Evolutionary conservation across 1,140 invertebrate genomes (phyloP).

Genomic region (Stenopsyche tienmushanensis): DNA sequence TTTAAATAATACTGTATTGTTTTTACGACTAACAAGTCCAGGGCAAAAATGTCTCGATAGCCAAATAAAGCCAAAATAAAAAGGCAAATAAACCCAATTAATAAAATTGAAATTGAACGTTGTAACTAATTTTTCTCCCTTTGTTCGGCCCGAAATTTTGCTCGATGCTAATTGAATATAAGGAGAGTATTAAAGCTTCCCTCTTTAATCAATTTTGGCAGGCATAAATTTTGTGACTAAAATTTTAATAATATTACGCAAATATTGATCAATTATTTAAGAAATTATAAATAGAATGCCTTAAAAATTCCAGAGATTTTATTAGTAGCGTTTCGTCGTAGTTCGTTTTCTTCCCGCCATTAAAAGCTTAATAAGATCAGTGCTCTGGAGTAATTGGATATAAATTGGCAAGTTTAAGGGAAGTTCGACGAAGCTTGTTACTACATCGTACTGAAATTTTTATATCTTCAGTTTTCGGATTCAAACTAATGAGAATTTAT

Average conservation of each 20-base stretch:
- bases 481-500: too few species aligned
- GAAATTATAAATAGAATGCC: background rate
- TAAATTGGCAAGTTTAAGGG: constrained; percentile 13
- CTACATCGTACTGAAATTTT: background rate
- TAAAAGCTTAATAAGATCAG: constrained; percentile 18
- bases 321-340: constrained; percentile 4
- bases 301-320: constrained; percentile 3
- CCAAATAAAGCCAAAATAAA: too few species aligned
- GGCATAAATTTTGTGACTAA: too few species aligned
- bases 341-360: constrained; percentile 11
- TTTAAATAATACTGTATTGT: background rate
- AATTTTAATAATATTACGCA: background rate
- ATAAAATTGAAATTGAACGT: too few species aligned
- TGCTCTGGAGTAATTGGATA: constrained; percentile 23
- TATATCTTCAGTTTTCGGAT: background rate
- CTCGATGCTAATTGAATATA: too few species aligned
- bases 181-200: too few species aligned
- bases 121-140: too few species aligned
- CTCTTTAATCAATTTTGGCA: too few species aligned
- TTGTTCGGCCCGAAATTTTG: too few species aligned
- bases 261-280: background rate
- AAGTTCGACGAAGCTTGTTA: constrained; percentile 5
- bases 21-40: background rate
- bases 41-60: too few species aligned
- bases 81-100: too few species aligned